These are phyloP conservation scores for Loripinus fragilis DNA, from an alignment of 2,888 invertebrate genomes.

Conservation along the genomic window DNA sequence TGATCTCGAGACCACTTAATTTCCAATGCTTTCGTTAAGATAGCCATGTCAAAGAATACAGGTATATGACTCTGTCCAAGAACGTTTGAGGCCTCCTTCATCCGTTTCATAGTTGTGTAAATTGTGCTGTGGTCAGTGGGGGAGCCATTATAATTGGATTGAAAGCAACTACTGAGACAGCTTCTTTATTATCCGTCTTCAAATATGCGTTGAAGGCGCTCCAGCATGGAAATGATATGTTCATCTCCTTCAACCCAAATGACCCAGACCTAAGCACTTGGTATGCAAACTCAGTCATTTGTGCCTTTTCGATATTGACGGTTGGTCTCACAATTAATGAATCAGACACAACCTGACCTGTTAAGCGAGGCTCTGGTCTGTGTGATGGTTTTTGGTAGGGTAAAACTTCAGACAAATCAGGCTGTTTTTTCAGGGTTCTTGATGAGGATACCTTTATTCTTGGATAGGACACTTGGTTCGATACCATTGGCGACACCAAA, in stretches of 20 bases:
- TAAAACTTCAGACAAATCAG: not conserved
- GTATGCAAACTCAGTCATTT: not conserved
- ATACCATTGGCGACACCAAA: not conserved
- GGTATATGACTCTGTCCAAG: constrained; percentile 24
- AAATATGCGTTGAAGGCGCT: not conserved
- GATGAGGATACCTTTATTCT: not conserved
- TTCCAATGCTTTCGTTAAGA: constrained; percentile 38
- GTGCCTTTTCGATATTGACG: too few species aligned
- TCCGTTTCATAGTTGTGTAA: constrained; percentile 23
- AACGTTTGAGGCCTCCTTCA: constrained; percentile 30
- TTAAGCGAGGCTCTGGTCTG: not conserved
- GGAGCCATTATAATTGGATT: constrained; percentile 20
- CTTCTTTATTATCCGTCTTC: not conserved
- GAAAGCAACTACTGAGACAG: not conserved
- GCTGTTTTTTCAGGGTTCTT: not conserved
- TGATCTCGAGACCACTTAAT: constrained; percentile 25
- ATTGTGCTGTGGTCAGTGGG: constrained; percentile 26
- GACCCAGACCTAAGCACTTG: not conserved
- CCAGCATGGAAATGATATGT: not conserved
- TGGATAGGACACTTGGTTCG: not conserved
- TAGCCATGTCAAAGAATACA: constrained; percentile 36
- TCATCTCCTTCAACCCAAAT: not conserved
- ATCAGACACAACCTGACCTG: too few species aligned
- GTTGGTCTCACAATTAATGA: too few species aligned
- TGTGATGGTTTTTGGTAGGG: not conserved